Conservation (phyloP, 2,113 vertebrate species). For the Plotosus lineatus region DNA sequence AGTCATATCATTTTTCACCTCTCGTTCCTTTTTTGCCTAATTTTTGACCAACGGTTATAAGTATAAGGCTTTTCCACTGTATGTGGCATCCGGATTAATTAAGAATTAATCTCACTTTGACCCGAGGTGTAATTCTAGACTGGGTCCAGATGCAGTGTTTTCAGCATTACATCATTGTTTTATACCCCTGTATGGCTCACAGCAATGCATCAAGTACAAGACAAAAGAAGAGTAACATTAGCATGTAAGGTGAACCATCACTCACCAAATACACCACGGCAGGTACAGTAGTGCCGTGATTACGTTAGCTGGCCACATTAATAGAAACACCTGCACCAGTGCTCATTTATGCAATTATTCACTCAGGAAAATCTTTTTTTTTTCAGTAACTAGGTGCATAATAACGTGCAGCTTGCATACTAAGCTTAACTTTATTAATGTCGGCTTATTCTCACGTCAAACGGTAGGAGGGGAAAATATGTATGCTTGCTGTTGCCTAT, state of each 20-base stretch:
- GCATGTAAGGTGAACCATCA: not conserved
- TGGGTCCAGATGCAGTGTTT: not conserved
- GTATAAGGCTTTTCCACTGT: not conserved
- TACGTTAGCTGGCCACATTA: not conserved
- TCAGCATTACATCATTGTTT: not conserved
- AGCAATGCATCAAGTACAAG: not conserved
- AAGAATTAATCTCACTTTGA: constrained; percentile 2
- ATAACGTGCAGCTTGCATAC: not conserved
- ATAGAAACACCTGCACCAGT: not conserved
- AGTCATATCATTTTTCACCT: not conserved
- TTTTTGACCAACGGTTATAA: not conserved
- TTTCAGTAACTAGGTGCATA: not conserved
- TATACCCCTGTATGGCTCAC: not conserved
- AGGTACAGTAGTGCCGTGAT: not conserved
- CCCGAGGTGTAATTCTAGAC: constrained; percentile 12
- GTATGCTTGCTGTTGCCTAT: not conserved
- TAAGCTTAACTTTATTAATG: not conserved
- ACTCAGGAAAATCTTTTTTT: not conserved
- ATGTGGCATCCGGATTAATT: constrained; percentile 6
- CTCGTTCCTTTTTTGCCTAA: not conserved
- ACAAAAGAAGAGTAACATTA: not conserved
- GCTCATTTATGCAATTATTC: not conserved
- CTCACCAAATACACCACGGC: not conserved
- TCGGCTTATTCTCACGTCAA: not conserved
- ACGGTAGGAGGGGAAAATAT: not conserved